Base-by-base conservation (phyloP, 2,113 vertebrate species). In the Sturnus vulgaris region DNA sequence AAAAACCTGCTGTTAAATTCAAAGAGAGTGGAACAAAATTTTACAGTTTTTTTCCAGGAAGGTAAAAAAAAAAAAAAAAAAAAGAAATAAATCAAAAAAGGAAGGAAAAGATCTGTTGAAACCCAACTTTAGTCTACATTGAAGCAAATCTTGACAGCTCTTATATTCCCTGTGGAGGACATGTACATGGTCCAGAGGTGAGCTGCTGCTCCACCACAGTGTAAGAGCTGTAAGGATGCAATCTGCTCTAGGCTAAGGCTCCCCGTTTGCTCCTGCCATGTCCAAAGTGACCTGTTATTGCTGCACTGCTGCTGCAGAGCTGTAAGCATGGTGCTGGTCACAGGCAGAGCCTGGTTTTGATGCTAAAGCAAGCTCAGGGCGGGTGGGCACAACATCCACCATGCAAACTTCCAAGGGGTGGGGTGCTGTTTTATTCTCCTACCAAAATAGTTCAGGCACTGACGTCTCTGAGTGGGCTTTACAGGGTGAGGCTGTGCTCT, bases 311-410 rank as follows among this genome's bases (percentile, higher is more conserved):
- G 42, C 27, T 4, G 2, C 31, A 27, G 47, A 31, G 42, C 9
- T 20, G 33, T 4, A 12, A 52, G 28, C 1, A 0, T 0, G 2
- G n/a, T 39, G 46, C 17, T 37, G 20, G 23, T 18, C n/a, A 3
- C 4, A 23, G 18, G 23, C 52, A 66, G 47, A 80, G 47, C 35
- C 53, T 37, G 66, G 25, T 3, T 84, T 57, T 46, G 44, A 8
- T 10, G 68, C 35, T 40, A 35, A 59, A 40, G 37, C 22, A 39
- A 73, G 14, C 10, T 2, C 47, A 8, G 5, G 50, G 31, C 0
- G 15, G 6, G 24, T 42, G 59, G 10, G 23, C 1, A 2, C 57
- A 63, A 3, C 40, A 57, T 22, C 63, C 49, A 69, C 37, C 68
- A n/a, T 1, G 5, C 18, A 22, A 46, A 39, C 33, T 47, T 65